Evolutionary conservation across 2,113 vertebrate species (phyloP), one percentile per base, ranked within the genome.

Genomic region (Mionectes macconnelli): DNA sequence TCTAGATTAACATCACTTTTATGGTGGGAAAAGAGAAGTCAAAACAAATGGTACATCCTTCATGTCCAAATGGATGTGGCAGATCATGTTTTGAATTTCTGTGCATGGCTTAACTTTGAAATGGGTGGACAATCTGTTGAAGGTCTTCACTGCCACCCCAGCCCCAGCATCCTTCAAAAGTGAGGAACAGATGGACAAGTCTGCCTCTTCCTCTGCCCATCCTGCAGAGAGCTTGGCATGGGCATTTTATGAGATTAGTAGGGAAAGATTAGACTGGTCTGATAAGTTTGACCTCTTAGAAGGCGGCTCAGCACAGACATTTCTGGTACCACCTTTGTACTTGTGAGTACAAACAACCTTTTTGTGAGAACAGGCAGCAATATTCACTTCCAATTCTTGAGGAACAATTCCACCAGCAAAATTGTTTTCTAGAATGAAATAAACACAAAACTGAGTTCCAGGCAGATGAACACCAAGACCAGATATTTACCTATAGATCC

Each of bases 21-120:
- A 16, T 13, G 28, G 11, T 4, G 6, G 3, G 21, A 1, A 1
- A 14, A 59, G 59, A 69, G 42, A 52, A 59, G 18, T 2, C 33
- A 31, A 17, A 23, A 33, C n/a, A 67, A 75, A 45, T 56, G 31
- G 2, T 37, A 10, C 13, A 33, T 9, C 10, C 14, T 45, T 83
- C 12, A 31, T 7, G 35, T 37, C 42, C 39, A 78, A 78, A 50
- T 15, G 8, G 27, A 25, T 53, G 47, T 23, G 45, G 18, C 3
- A 13, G 44, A 59, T 42, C 47, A 47, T 1, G 44, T 19, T 87
- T 40, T 62, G 45, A 30, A 49, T 62, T 74, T 39, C 45, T 78
- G 14, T 40, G 63, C 0, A 0, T 31, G 69, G 30, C 2, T 89
- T 31, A 4, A n/a, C 40, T 91, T 55, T 25, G 64, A 62, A 62